A percentile compares a stretch with the other conserved stretches of the same genome.
Evolutionary conservation across 2,797 vertebrate species (phyloP).

Genomic region (Bradypodion ventrale): DNA sequence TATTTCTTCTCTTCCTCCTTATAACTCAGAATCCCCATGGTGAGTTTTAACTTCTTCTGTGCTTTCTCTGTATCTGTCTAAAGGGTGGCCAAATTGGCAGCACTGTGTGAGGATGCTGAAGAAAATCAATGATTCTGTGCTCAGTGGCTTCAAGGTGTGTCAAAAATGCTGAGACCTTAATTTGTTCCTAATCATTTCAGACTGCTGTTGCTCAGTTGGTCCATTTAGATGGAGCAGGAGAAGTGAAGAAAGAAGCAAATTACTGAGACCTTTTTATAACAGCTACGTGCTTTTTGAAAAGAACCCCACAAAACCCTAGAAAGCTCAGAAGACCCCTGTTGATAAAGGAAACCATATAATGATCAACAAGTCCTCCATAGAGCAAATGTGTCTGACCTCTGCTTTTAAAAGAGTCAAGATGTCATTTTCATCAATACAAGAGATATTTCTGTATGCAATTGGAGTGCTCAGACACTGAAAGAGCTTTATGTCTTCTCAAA

Average conservation of each 20-base stretch:
- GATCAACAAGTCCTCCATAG: slow-evolving; percentile 16
- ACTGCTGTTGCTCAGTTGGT: slow-evolving; percentile 40
- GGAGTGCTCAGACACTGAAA: background rate
- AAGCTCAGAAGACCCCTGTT: background rate
- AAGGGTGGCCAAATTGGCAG: background rate
- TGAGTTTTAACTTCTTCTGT: background rate
- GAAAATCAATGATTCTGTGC: slow-evolving; percentile 37
- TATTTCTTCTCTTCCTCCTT: slow-evolving; percentile 8
- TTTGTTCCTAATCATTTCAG: slow-evolving; percentile 49
- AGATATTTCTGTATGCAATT: background rate
- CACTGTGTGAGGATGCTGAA: slow-evolving; percentile 5
- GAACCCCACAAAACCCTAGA: background rate
- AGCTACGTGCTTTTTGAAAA: slow-evolving; percentile 17
- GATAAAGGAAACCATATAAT: slow-evolving; percentile 5
- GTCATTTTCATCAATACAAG: background rate
- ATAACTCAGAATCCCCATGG: background rate
- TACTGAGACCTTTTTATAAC: background rate
- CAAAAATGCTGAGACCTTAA: slow-evolving; percentile 43
- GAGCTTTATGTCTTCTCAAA: too few species aligned
- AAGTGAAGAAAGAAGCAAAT: slow-evolving; percentile 17
- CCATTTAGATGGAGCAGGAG: slow-evolving; percentile 42
- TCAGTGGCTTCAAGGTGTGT: slow-evolving; percentile 40
- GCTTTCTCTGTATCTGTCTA: background rate
- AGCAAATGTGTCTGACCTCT: background rate
- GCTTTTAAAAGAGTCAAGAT: background rate